A percentile compares a stretch with the other conserved stretches of the same genome.
Conservation (phyloP, 2,797 vertebrate species). For the Geotrypetes seraphini region DNA sequence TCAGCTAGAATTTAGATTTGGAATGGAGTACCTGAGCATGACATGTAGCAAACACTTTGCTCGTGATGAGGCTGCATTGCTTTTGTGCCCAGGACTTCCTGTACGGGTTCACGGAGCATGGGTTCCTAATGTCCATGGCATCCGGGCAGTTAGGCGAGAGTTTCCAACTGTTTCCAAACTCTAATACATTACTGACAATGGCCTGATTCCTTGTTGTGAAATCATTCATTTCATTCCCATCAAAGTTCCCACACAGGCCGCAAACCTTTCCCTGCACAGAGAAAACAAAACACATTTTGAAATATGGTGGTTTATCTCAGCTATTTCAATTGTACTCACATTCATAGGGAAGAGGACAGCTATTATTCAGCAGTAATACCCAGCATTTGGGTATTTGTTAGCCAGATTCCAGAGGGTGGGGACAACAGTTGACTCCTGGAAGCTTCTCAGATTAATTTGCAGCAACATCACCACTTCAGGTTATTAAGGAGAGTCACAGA, state of each 20-base stretch:
- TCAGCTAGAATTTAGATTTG: too few relatives aligned
- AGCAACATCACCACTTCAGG: too few relatives aligned
- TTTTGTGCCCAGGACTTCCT: slow-evolving; percentile 66
- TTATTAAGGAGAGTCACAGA: too few relatives aligned
- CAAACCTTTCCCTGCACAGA: slow-evolving; percentile 67
- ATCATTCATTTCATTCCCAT: slow-evolving; percentile 73
- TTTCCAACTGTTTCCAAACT: slow-evolving; percentile 80
- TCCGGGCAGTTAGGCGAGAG: slow-evolving; percentile 59
- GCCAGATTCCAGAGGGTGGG: too few relatives aligned
- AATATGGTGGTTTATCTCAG: too few relatives aligned
- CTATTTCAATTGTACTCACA: too few relatives aligned
- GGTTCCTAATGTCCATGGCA: slow-evolving; percentile 28
- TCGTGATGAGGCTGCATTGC: slow-evolving; percentile 65
- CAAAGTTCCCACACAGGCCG: slow-evolving; percentile 80
- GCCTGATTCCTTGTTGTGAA: slow-evolving; percentile 65
- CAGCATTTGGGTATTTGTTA: too few relatives aligned
- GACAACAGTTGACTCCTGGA: too few relatives aligned
- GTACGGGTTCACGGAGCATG: slow-evolving; percentile 58
- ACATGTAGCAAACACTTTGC: slow-evolving; percentile 53
- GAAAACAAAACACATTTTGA: too few relatives aligned
- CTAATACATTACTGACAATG: slow-evolving; percentile 50
- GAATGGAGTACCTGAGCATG: slow-evolving; percentile 51
- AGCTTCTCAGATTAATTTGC: too few relatives aligned
- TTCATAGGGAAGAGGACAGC: too few relatives aligned
- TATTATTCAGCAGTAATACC: too few relatives aligned